Percentiles rank a stretch among this genome's conserved stretches.
Conservation (phyloP, 2,888 invertebrate species). For the Ethmia dodecea region DNA sequence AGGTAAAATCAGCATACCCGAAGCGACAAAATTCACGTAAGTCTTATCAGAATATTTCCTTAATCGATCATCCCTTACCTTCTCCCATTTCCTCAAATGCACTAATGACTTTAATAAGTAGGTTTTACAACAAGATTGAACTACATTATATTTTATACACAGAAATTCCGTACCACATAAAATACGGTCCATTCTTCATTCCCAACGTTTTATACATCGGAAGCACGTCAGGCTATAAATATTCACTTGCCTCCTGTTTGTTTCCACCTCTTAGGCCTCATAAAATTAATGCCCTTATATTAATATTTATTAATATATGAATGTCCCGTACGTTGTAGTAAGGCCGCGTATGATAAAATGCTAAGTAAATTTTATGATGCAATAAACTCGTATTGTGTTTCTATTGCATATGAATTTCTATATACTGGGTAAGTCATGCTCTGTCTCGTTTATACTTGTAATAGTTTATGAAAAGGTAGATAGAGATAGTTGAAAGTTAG, state of each 20-base stretch:
- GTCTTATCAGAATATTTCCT: too few species aligned
- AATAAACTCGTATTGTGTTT: slow-evolving; percentile 53
- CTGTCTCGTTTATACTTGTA: neutral
- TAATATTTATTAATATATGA: slow-evolving; percentile 71
- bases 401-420: slow-evolving; percentile 47
- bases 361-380: slow-evolving; percentile 64
- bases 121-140: too few species aligned
- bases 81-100: too few species aligned
- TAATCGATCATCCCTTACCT: too few species aligned
- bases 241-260: slow-evolving; percentile 61
- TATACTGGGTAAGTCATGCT: slow-evolving; percentile 14
- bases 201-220: slow-evolving; percentile 40
- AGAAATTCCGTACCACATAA: slow-evolving; percentile 16
- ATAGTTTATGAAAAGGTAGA: slow-evolving; percentile 6
- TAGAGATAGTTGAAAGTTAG: slow-evolving; percentile 3
- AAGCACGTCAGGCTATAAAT: slow-evolving; percentile 60
- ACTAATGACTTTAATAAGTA: too few species aligned
- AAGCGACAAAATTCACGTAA: too few species aligned
- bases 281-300: slow-evolving; percentile 70
- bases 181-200: slow-evolving; percentile 34
- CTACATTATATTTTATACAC: too few species aligned
- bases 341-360: slow-evolving; percentile 60
- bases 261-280: slow-evolving; percentile 66
- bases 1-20: too few species aligned
- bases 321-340: slow-evolving; percentile 46